A percentile compares a stretch with the other conserved stretches of the same genome.
Evolutionary conservation across 2,888 invertebrate species (phyloP).

Genomic region (Lepas anatifera): DNA sequence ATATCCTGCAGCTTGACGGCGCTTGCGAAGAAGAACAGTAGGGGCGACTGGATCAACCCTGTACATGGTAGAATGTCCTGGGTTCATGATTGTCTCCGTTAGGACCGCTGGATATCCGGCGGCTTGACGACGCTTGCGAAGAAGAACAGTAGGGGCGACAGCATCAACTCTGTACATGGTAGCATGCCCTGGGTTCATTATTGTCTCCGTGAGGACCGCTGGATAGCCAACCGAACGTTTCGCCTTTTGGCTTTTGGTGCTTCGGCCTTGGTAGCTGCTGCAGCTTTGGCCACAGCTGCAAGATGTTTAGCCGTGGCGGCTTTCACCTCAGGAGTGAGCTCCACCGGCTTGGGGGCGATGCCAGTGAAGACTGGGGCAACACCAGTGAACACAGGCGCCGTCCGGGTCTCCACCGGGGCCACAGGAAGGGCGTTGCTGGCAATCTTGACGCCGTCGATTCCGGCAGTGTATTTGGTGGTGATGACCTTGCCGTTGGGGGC

Average conservation of each 20-base stretch:
- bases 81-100: conserved; percentile 70
- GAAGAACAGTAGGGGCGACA: conserved; percentile 67
- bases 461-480: conserved; percentile 47
- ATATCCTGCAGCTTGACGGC: conserved; percentile 71
- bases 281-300: not conserved
- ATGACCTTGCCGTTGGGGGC: conserved; percentile 29
- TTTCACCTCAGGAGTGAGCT: not conserved
- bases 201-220: conserved; percentile 77
- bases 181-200: conserved; percentile 62
- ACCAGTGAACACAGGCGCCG: conserved; percentile 44
- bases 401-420: conserved; percentile 42
- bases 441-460: conserved; percentile 62
- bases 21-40: conserved; percentile 74
- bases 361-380: conserved; percentile 37
- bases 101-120: conserved; percentile 41
- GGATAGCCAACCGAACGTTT: too few relatives aligned
- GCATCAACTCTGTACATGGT: conserved; percentile 25
- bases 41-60: conserved; percentile 31
- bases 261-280: too few relatives aligned
- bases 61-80: conserved; percentile 48
- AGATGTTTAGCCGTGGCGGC: not conserved
- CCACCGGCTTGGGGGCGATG: not conserved
- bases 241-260: too few relatives aligned
- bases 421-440: conserved; percentile 49
- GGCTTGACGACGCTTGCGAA: conserved; percentile 44